phyloP scores from a whole-genome alignment of 30 jellyfish, hydroid and myxozoan genomes.

The Haliclystus octoradiatus region DNA sequence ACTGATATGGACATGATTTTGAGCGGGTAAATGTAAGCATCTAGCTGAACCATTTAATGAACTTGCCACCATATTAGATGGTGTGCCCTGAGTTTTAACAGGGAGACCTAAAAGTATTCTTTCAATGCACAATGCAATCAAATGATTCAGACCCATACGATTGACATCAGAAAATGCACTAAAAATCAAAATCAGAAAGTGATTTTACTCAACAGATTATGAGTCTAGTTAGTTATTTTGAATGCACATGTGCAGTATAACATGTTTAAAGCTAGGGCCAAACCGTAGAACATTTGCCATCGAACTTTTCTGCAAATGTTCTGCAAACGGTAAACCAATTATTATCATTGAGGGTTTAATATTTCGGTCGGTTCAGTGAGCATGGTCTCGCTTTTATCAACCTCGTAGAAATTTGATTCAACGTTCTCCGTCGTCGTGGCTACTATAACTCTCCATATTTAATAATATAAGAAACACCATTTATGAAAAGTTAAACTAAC shows the following conservation, averaged over 20 bases:
- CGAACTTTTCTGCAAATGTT: too few species aligned
- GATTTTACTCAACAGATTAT: neutral
- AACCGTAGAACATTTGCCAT: too few species aligned
- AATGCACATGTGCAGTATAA: neutral
- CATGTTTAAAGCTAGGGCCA: too few species aligned
- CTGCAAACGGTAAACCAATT: too few species aligned
- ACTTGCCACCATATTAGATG: constrained; percentile 34
- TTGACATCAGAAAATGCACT: constrained; percentile 55
- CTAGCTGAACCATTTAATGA: constrained; percentile 18
- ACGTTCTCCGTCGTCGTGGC: too few species aligned
- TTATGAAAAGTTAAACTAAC: too few species aligned
- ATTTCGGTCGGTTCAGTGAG: too few species aligned
- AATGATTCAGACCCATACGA: constrained; percentile 31
- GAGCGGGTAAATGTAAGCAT: constrained; percentile 11
- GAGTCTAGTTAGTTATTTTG: neutral
- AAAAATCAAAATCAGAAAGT: neutral
- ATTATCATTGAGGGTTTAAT: too few species aligned
- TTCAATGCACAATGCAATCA: constrained; percentile 53
- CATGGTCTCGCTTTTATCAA: too few species aligned
- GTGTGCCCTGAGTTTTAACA: constrained; percentile 19
- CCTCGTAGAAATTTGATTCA: too few species aligned
- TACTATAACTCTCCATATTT: too few species aligned
- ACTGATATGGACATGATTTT: constrained; percentile 61
- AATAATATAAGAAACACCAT: too few species aligned
- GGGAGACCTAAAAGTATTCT: constrained; percentile 47